phyloP scores from a whole-genome alignment of 2,797 vertebrate genomes.

The Nyctibius grandis region DNA sequence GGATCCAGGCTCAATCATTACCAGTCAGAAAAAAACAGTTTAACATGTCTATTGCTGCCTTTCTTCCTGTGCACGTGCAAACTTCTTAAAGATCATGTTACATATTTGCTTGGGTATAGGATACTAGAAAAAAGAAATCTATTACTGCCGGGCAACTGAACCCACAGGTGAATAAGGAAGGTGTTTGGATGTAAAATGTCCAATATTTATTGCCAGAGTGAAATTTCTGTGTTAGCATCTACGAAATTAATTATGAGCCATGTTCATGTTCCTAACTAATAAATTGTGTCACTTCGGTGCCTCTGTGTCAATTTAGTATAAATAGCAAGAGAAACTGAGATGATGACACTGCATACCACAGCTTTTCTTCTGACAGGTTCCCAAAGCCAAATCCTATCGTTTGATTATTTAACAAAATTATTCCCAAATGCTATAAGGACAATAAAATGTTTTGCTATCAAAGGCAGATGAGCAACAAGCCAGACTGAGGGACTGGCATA shows the following conservation, averaged over 20 bases:
- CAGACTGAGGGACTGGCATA: background rate
- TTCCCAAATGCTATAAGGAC: background rate
- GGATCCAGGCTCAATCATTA: background rate
- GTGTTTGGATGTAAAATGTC: background rate
- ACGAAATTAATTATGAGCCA: background rate
- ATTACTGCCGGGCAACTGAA: background rate
- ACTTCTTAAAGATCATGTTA: background rate
- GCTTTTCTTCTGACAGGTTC: too few species aligned
- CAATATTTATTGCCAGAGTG: background rate
- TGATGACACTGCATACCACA: background rate
- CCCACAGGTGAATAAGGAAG: background rate
- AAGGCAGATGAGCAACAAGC: background rate
- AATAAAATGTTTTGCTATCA: background rate
- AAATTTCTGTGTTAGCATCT: background rate
- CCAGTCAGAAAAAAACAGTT: background rate
- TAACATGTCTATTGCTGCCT: background rate
- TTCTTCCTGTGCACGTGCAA: background rate
- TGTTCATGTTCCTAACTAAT: background rate
- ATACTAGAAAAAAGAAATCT: background rate
- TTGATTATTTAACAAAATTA: background rate
- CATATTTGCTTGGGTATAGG: background rate
- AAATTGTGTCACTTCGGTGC: background rate
- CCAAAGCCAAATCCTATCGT: rapidly evolving
- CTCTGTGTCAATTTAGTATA: background rate
- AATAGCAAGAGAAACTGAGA: background rate